phyloP scores from a whole-genome alignment of 2,797 vertebrate genomes.

The Eleutherodactylus coqui region DNA sequence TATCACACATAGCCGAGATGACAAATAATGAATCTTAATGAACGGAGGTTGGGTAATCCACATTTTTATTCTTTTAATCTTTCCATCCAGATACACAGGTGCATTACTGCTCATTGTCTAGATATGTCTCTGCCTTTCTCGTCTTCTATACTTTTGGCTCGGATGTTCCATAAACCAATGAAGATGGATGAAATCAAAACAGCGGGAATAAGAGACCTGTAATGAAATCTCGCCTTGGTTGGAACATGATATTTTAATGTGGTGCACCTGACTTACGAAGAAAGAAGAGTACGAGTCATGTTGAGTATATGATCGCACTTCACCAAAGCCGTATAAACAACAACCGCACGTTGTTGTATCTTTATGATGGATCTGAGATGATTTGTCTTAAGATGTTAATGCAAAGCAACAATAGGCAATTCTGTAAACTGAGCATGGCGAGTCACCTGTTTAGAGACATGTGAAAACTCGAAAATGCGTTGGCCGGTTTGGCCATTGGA shows the following conservation, averaged over 20 bases:
- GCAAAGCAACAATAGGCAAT: no score
- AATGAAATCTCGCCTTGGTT: slow-evolving; percentile 59
- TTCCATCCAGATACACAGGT: slow-evolving; percentile 65
- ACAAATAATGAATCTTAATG: slow-evolving; percentile 71
- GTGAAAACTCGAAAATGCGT: no score
- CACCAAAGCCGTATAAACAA: background rate
- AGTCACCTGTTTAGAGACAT: no score
- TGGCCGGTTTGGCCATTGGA: no score
- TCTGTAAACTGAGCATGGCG: no score
- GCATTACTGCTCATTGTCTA: slow-evolving; percentile 59
- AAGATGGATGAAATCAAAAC: slow-evolving; percentile 70
- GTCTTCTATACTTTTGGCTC: slow-evolving; percentile 66
- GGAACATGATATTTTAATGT: slow-evolving; percentile 51
- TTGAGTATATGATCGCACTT: background rate
- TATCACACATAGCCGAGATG: slow-evolving; percentile 70
- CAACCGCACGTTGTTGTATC: background rate
- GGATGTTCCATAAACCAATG: slow-evolving; percentile 65
- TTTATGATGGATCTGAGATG: background rate
- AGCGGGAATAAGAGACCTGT: slow-evolving; percentile 68
- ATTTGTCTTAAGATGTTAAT: background rate
- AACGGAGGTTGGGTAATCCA: slow-evolving; percentile 66
- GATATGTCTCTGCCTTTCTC: slow-evolving; percentile 52
- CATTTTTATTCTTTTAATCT: slow-evolving; percentile 69
- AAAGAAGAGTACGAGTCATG: background rate
- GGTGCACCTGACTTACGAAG: slow-evolving; percentile 41